phyloP scores from a whole-genome alignment of 1,140 invertebrate genomes.

The Bombus terrestris region DNA sequence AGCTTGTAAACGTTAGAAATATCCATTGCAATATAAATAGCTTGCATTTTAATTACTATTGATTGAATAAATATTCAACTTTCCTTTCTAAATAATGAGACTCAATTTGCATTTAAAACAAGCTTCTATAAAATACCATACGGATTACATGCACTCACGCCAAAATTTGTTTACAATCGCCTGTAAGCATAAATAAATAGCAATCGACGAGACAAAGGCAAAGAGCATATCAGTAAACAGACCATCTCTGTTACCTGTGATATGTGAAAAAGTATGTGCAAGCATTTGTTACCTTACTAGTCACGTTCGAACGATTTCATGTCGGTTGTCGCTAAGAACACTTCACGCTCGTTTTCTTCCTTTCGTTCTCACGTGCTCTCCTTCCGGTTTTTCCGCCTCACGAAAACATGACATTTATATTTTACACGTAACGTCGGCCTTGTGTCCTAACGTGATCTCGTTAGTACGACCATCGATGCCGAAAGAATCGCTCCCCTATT shows the following conservation, averaged over 20 bases:
- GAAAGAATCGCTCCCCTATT: not conserved
- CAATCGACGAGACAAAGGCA: not conserved
- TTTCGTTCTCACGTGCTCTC: slow-evolving; percentile 32
- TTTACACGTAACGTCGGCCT: not conserved
- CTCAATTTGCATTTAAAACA: not conserved
- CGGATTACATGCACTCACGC: not conserved
- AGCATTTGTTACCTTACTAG: slow-evolving; percentile 43
- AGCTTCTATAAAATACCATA: not conserved
- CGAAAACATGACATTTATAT: slow-evolving; percentile 1
- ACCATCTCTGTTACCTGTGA: no score
- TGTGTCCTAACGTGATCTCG: not conserved
- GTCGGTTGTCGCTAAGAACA: slow-evolving; percentile 35
- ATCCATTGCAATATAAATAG: no score
- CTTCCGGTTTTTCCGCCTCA: not conserved
- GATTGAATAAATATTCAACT: not conserved
- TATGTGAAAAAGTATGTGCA: not conserved
- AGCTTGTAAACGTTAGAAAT: no score
- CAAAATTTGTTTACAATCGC: not conserved
- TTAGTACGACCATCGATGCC: slow-evolving; percentile 6
- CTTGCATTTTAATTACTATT: no score
- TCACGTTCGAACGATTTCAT: slow-evolving; percentile 49
- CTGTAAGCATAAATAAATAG: not conserved
- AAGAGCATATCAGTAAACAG: not conserved
- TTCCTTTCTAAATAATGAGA: not conserved
- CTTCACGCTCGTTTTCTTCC: slow-evolving; percentile 16